Evolutionary conservation across 1,140 invertebrate species (phyloP).

Genomic region (Saxidomus purpurata): DNA sequence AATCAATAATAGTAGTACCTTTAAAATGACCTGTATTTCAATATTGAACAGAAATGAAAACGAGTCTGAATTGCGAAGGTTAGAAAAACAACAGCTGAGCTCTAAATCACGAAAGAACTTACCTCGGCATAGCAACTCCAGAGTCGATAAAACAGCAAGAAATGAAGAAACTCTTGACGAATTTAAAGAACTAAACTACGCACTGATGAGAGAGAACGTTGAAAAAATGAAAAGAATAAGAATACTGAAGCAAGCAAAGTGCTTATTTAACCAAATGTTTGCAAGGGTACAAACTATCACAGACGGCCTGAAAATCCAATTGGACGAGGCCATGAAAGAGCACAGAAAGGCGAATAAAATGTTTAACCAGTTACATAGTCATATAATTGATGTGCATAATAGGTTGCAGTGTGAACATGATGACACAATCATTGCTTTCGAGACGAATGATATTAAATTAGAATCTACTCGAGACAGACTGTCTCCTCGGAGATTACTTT

Average conservation of each 20-base stretch:
- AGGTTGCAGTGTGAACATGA: neutral
- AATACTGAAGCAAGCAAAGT: neutral
- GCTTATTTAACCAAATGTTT: neutral
- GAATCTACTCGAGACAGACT: neutral
- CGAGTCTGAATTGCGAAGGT: neutral
- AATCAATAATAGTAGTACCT: no score
- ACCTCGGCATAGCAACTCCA: neutral
- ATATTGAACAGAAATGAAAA: neutral
- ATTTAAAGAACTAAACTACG: neutral
- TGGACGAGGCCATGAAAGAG: neutral
- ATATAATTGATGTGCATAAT: neutral
- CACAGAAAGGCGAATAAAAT: neutral
- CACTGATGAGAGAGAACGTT: neutral
- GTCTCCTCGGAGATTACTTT: neutral
- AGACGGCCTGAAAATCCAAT: neutral
- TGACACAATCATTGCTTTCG: neutral
- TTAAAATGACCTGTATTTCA: no score
- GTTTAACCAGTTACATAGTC: neutral
- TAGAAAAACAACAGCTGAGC: neutral
- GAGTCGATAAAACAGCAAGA: neutral
- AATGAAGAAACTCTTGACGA: neutral
- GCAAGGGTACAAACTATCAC: neutral
- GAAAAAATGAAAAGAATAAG: slow-evolving; percentile 4
- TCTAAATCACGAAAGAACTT: neutral
- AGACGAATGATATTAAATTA: neutral